These are phyloP conservation scores for Rutilus rutilus DNA, from an alignment of 2,113 vertebrate species.

Conservation along the genomic window DNA sequence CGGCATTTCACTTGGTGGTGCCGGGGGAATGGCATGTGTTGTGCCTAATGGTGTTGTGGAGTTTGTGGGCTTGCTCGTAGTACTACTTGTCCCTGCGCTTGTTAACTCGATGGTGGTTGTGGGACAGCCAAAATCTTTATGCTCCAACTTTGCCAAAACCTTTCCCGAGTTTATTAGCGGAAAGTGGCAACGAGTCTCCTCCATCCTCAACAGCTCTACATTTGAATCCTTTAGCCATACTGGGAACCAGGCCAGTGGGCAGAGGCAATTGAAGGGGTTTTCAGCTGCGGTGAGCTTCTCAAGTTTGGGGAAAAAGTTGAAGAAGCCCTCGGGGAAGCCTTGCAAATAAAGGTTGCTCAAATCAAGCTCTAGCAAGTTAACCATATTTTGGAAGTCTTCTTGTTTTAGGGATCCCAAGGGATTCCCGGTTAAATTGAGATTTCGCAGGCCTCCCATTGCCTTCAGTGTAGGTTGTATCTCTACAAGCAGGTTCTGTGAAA, in stretches of 20 bases:
- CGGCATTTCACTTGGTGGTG: constrained; percentile 49
- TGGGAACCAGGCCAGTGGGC: constrained; percentile 89
- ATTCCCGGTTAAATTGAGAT: constrained; percentile 86
- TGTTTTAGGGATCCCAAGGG: constrained; percentile 81
- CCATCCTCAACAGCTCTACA: constrained; percentile 76
- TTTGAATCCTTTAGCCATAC: constrained; percentile 81
- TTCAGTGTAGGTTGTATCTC: constrained; percentile 75
- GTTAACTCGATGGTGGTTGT: constrained; percentile 82
- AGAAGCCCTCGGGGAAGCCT: constrained; percentile 84
- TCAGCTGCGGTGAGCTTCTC: constrained; percentile 80
- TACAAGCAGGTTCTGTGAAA: constrained; percentile 87
- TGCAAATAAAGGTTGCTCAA: constrained; percentile 90
- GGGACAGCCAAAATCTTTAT: constrained; percentile 89
- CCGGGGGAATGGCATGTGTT: constrained; percentile 55
- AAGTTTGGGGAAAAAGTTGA: constrained; percentile 82
- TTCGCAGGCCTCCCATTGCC: constrained; percentile 78
- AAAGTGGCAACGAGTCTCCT: constrained; percentile 95
- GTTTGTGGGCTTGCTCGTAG: constrained; percentile 49
- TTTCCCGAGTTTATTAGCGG: constrained; percentile 87
- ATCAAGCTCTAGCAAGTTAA: constrained; percentile 85
- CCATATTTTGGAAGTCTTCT: constrained; percentile 81
- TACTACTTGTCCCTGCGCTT: constrained; percentile 71
- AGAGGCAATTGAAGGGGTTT: constrained; percentile 97
- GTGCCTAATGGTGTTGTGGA: constrained; percentile 63
- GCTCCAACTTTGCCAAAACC: constrained; percentile 83